Percentiles rank a stretch among this genome's conserved stretches.
Conservation (phyloP, 2,113 vertebrate genomes). For the Ibidorhyncha struthersii region DNA sequence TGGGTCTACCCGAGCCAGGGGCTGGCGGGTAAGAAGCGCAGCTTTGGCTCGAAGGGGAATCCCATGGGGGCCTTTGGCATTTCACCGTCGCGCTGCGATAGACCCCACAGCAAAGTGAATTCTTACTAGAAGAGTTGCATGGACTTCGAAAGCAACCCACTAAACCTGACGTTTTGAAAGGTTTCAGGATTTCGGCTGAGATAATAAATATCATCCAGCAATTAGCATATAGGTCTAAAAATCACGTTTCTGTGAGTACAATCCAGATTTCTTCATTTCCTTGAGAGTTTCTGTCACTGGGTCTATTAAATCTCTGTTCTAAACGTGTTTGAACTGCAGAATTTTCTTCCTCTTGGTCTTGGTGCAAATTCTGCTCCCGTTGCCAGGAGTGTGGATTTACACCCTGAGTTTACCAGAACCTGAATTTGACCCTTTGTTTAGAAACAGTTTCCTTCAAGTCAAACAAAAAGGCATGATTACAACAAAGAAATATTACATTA, state of each 20-base stretch:
- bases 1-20: not conserved
- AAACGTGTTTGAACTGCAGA: not conserved
- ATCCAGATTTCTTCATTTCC: not conserved
- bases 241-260: not conserved
- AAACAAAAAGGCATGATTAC: not conserved
- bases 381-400: not conserved
- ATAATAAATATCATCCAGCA: not conserved
- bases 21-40: not conserved
- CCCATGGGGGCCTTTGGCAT: rapidly evolving
- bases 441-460: not conserved
- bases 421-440: not conserved
- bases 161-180: not conserved
- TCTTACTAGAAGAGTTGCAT: not conserved
- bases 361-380: not conserved
- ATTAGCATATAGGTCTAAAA: not conserved
- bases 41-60: not conserved
- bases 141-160: not conserved
- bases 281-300: not conserved
- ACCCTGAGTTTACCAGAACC: not conserved
- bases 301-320: not conserved
- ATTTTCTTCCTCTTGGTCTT: not conserved
- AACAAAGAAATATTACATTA: not conserved
- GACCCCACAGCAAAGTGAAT: not conserved
- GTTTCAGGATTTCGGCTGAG: not conserved
- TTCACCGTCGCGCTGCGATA: not conserved